phyloP scores from a whole-genome alignment of 2,113 vertebrate genomes.

The Prinia subflava region DNA sequence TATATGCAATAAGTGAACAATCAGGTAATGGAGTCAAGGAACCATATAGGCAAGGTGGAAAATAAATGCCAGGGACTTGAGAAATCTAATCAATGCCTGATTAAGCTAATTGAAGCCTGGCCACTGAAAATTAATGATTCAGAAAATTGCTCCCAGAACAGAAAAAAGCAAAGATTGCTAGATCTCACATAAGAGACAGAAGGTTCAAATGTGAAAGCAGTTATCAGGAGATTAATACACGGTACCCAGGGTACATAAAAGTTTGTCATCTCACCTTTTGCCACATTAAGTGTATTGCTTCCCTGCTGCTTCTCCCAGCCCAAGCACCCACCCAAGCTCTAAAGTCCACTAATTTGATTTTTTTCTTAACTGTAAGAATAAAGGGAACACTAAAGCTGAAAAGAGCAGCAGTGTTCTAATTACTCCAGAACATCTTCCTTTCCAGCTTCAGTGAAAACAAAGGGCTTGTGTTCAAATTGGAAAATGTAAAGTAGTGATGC shows the following conservation, averaged over 20 bases:
- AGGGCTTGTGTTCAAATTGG: conserved; percentile 10
- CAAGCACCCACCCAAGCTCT: not conserved
- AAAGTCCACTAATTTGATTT: not conserved
- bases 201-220: conserved; percentile 61
- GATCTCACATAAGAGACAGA: conserved; percentile 37
- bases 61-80: conserved; percentile 65
- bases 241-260: conserved; percentile 7
- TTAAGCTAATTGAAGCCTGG: conserved; percentile 71
- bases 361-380: not conserved
- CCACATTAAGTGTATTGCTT: conserved; percentile 6
- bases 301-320: not conserved
- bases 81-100: conserved; percentile 70
- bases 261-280: conserved; percentile 35
- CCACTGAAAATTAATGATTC: conserved; percentile 71
- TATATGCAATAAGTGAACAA: conserved; percentile 47
- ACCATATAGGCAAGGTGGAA: conserved; percentile 67
- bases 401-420: conserved; percentile 28
- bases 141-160: conserved; percentile 65
- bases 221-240: conserved; percentile 62
- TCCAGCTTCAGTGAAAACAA: conserved; percentile 34
- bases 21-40: conserved; percentile 63
- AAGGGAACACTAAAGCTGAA: not conserved
- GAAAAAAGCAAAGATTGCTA: conserved; percentile 51
- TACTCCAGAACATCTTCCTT: conserved; percentile 37
- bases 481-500: not conserved